phyloP scores from a whole-genome alignment of 2,888 invertebrate genomes.

The Stratiomys singularior region DNA sequence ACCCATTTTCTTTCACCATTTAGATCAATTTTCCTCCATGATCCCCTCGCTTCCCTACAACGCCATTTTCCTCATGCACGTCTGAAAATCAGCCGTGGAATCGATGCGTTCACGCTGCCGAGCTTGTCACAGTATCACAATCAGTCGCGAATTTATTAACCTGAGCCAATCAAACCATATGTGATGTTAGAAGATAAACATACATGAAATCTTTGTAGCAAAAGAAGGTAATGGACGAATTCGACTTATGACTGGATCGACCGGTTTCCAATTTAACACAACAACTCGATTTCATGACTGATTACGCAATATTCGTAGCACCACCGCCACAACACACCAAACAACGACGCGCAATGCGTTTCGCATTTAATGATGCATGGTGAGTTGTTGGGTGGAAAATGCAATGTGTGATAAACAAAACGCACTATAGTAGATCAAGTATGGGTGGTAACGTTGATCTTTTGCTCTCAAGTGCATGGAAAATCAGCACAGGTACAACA shows the following conservation, averaged over 20 bases:
- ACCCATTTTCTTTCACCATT: too few species aligned
- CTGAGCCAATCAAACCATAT: neutral
- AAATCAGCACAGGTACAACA: neutral
- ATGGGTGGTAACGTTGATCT: neutral
- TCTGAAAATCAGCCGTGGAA: neutral
- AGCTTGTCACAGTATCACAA: too few species aligned
- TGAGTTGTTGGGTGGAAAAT: too few species aligned
- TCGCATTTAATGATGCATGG: too few species aligned
- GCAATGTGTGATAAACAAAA: neutral
- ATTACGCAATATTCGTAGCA: conserved; percentile 20
- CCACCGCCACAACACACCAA: too few species aligned
- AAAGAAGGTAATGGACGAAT: neutral
- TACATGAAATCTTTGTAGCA: neutral
- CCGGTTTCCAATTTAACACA: conserved; percentile 38
- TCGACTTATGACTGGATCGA: conserved; percentile 30
- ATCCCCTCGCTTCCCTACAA: neutral
- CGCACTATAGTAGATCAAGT: neutral
- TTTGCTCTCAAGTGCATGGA: conserved; percentile 11
- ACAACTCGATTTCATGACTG: conserved; percentile 37
- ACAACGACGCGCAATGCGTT: too few species aligned
- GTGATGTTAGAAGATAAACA: too few species aligned
- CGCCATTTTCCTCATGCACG: neutral
- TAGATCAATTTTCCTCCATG: too few species aligned
- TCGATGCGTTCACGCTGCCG: neutral
- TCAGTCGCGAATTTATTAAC: neutral